Percentiles rank a stretch among this genome's conserved stretches.
These are phyloP conservation scores for Cairina moschata DNA, from an alignment of 2,113 vertebrate species.

Conservation along the genomic window DNA sequence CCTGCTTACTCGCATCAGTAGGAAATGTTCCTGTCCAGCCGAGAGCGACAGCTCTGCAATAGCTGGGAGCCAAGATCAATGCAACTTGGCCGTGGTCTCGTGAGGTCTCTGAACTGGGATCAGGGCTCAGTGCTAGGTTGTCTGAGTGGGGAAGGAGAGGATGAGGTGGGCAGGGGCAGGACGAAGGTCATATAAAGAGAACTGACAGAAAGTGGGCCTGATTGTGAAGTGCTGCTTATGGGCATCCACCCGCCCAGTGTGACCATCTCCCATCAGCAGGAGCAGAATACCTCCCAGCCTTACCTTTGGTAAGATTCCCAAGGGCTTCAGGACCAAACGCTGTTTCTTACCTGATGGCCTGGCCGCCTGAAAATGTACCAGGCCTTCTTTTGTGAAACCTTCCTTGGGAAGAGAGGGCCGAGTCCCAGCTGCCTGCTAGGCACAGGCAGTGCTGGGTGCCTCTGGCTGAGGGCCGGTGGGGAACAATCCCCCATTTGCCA, in stretches of 20 bases:
- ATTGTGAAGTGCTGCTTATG: not conserved
- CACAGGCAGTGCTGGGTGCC: not conserved
- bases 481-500: not conserved
- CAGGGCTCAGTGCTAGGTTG: not conserved
- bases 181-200: not conserved
- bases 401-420: not conserved
- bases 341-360: not conserved
- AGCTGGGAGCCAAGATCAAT: not conserved
- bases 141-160: not conserved
- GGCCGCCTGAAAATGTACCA: not conserved
- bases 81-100: not conserved
- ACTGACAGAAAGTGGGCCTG: not conserved
- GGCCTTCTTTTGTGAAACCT: not conserved
- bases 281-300: no score
- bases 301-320: not conserved
- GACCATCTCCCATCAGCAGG: not conserved
- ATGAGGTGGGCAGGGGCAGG: not conserved
- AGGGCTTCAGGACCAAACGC: not conserved
- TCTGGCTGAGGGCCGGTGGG: not conserved
- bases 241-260: not conserved
- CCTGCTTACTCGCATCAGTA: constrained; percentile 25
- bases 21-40: not conserved
- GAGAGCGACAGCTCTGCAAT: not conserved
- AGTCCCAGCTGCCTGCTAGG: not conserved
- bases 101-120: not conserved